Base-by-base conservation (phyloP, 2,113 vertebrate species). In the Elgaria multicarinata region DNA sequence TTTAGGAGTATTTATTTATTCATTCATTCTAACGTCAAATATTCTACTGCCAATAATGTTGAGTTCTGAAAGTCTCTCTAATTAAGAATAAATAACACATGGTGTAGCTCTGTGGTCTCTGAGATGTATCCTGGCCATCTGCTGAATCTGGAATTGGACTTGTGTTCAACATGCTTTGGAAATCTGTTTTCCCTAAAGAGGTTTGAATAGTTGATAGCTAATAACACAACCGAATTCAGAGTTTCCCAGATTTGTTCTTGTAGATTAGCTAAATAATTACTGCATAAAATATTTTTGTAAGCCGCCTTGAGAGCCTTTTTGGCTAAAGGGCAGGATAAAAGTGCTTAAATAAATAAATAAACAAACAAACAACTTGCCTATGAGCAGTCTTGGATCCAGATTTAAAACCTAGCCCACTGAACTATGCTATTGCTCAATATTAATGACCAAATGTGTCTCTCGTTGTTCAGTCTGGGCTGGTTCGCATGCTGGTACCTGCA, bases 51-150 rank as follows among this genome's bases (percentile, higher is more conserved):
- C 31, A 33, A 62, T n/a, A 75, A 86, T 2, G 44, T 39, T 79
- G 62, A 36, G 50, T 77, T 67, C 18, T 36, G 80, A 90, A 89
- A 83, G n/a, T 88, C 72, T 92, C 91, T 94, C 87, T 93, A 95
- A 96, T 97, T 96, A 96, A 90, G 87, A 64, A 46, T 33, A 69
- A 93, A 95, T 92, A 94, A 83, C 96, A 94, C 93, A 87, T 77
- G 76, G 72, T 0, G 0, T 0, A 6, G 6, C 46, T 10, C 85
- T 58, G 20, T 33, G 42, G 33, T n/a, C 88, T 1, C 0, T 7
- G 3, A 79, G 92, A 78, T 80, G 78, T 64, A 80, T 92, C 80
- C 22, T 22, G 42, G 42, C 92, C 93, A 91, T 95, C 94, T 95
- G 92, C 62, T 94, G 75, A 91, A 91, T 69, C 0, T 26, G 85